A percentile compares a stretch with the other conserved stretches of the same genome.
Evolutionary conservation across 2,113 vertebrate species (phyloP).

Genomic region (Irena cyanogastra): DNA sequence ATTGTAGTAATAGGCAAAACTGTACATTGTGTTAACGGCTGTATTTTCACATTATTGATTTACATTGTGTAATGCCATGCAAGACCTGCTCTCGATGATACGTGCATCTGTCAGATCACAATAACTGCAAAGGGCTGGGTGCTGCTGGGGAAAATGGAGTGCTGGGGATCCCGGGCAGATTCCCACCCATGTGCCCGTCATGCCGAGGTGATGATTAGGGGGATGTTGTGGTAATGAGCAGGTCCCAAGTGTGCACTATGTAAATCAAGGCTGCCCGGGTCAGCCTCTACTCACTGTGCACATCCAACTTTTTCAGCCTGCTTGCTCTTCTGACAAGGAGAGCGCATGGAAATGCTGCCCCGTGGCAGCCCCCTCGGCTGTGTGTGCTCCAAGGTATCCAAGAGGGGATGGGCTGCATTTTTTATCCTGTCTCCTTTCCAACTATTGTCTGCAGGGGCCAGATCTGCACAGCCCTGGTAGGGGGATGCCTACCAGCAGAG

Average conservation of each 20-base stretch:
- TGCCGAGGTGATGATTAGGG: slow-evolving; percentile 50
- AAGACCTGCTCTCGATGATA: slow-evolving; percentile 36
- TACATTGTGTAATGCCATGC: slow-evolving; percentile 38
- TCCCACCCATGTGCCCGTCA: not conserved
- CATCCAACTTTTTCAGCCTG: slow-evolving; percentile 44
- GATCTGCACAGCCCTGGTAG: rapidly evolving
- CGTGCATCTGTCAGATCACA: slow-evolving; percentile 39
- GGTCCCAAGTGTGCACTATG: slow-evolving; percentile 30
- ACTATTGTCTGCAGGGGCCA: not conserved
- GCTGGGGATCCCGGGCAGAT: not conserved
- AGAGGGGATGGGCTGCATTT: not conserved
- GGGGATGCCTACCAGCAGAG: not conserved
- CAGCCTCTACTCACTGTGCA: not conserved
- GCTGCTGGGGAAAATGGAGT: not conserved
- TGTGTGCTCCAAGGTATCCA: not conserved
- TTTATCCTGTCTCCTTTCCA: not conserved
- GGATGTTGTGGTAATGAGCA: slow-evolving; percentile 54
- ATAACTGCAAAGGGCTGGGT: not conserved
- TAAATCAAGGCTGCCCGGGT: slow-evolving; percentile 38
- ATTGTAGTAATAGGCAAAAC: slow-evolving; percentile 59
- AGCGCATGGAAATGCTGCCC: not conserved
- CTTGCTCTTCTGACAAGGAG: slow-evolving; percentile 36
- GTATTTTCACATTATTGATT: slow-evolving; percentile 52
- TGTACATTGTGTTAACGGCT: slow-evolving; percentile 58
- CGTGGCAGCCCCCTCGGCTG: not conserved